phyloP scores from a whole-genome alignment of 2,797 vertebrate species.

The Pantherophis alleghaniensis region DNA sequence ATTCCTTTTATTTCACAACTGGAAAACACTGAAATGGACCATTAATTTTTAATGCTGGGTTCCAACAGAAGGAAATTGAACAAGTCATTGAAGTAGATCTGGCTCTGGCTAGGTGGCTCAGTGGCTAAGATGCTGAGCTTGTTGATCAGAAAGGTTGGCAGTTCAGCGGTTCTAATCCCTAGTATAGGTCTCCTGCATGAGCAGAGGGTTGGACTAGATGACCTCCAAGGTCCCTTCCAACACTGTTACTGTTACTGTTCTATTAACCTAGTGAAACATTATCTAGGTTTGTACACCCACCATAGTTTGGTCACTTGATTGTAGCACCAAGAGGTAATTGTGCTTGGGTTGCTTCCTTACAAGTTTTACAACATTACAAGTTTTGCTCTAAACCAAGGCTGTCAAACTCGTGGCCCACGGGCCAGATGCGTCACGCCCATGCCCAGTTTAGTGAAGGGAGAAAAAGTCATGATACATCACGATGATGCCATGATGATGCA shows the following conservation, averaged over 20 bases:
- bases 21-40: conserved; percentile 32
- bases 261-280: not conserved
- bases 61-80: conserved; percentile 17
- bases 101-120: not conserved
- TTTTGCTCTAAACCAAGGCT: not conserved
- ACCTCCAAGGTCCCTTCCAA: no score
- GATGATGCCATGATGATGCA: no score
- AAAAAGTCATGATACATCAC: no score
- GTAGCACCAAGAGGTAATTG: not conserved
- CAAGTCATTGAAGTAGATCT: conserved; percentile 18
- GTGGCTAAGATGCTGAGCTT: no score
- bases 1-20: conserved; percentile 22
- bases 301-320: not conserved
- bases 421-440: no score
- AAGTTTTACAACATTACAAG: not conserved
- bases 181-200: no score
- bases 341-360: not conserved
- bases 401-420: no score
- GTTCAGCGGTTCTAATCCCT: no score
- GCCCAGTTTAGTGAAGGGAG: no score
- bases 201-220: no score
- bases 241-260: not conserved
- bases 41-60: conserved; percentile 38
- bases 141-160: no score
- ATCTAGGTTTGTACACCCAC: not conserved